Evolutionary conservation across 2,797 vertebrate species (phyloP), one percentile per base, ranked within the genome.

Genomic region (Aldrovandia affinis): DNA sequence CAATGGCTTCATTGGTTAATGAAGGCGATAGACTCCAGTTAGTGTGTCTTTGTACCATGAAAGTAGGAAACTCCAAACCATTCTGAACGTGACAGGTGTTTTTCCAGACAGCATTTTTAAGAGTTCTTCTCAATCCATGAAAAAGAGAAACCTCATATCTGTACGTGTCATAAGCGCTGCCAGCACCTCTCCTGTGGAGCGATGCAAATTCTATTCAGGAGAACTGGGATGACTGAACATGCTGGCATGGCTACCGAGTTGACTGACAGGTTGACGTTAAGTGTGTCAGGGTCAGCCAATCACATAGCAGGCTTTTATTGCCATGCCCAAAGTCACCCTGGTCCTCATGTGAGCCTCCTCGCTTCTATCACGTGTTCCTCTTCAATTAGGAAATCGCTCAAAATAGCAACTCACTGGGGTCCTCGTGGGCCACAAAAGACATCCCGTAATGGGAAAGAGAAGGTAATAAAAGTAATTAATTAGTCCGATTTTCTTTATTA

Each of bases 361-460:
- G 52, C 81, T 63, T 89, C 75, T 84, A 85, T 81, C 86, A 90
- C 86, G 75, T 84, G 84, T 85, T 73, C 10, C 81, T 89, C 91
- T 93, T 91, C 92, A 95, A 95, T 94, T 91, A 94, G 92, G 91
- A 91, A 92, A 90, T 89, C 84, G 84, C 94, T 95, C 87, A 90
- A 91, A 95, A 95, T 95, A 95, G 85, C 88, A 87, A 81, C 84
- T 87, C 93, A 85, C 88, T 55, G 55, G 80, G 78, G 28, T 90
- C 90, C 93, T 86, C 91, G 63, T 8, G 83, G 65, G 39, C 86
- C 85, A 89, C 89, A 85, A 87, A 84, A 84, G 84, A 89, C 91
- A 88, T 75, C 39, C 44, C 44, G 70, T 87, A 88, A 87, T 84
- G 89, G 89, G 87, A 80, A 88, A 81, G 85, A 44, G 55, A 75